Evolutionary conservation across 2,888 invertebrate species (phyloP).

Genomic region (Ennomos erosarius): DNA sequence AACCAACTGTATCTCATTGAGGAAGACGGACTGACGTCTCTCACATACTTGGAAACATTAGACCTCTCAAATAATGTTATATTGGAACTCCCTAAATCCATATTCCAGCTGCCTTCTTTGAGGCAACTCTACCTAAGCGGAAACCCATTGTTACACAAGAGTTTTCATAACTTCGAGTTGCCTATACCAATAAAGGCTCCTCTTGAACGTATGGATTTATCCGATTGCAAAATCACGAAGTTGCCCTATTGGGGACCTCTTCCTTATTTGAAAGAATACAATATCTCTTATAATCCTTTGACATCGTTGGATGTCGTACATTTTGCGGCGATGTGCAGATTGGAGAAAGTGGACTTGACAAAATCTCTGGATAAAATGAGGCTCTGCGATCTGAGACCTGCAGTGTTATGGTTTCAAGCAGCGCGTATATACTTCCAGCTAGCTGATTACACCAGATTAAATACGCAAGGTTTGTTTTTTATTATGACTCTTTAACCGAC

Average conservation of each 20-base stretch:
- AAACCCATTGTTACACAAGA: constrained; percentile 76
- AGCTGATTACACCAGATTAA: constrained; percentile 68
- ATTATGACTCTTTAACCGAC: neutral
- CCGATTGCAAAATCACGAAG: constrained; percentile 83
- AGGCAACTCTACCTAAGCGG: constrained; percentile 86
- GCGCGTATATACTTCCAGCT: constrained; percentile 63
- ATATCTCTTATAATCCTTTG: constrained; percentile 87
- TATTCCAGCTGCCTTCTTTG: constrained; percentile 85
- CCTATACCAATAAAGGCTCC: constrained; percentile 85
- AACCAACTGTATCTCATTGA: constrained; percentile 85
- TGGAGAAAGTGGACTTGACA: constrained; percentile 83
- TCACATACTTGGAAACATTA: constrained; percentile 80
- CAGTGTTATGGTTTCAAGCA: constrained; percentile 71
- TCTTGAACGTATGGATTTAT: constrained; percentile 84
- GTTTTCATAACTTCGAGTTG: constrained; percentile 64
- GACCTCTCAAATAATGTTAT: constrained; percentile 85
- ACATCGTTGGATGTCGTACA: constrained; percentile 73
- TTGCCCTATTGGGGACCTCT: constrained; percentile 86
- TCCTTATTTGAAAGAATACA: constrained; percentile 85
- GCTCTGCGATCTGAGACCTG: constrained; percentile 62
- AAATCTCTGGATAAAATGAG: constrained; percentile 62
- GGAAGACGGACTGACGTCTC: constrained; percentile 78
- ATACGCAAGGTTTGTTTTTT: constrained; percentile 62
- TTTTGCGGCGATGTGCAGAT: constrained; percentile 86
- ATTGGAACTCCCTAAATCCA: constrained; percentile 72